These are phyloP conservation scores for Aselliscus stoliczkanus DNA, from an alignment of 2,797 vertebrate species.

Conservation along the genomic window DNA sequence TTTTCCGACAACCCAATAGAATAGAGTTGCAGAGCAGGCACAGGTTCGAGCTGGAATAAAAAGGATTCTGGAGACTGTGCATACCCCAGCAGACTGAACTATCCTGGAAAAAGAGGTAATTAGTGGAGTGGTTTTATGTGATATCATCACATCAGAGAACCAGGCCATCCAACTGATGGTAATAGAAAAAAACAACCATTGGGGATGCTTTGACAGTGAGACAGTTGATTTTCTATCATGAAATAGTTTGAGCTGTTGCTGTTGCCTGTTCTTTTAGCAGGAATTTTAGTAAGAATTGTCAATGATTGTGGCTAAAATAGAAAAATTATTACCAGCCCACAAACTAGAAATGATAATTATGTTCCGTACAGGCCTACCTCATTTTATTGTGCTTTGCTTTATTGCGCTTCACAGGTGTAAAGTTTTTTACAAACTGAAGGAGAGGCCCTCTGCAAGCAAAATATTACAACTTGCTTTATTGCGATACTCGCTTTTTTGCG, in stretches of 20 bases:
- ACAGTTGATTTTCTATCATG: conserved; percentile 76
- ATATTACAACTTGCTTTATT: neutral
- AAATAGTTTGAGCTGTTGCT: conserved; percentile 75
- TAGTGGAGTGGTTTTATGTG: conserved; percentile 45
- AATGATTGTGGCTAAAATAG: conserved; percentile 46
- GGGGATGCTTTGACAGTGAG: conserved; percentile 2
- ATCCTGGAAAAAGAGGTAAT: neutral
- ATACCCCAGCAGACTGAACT: neutral
- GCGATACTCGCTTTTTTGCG: neutral
- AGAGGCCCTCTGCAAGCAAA: neutral
- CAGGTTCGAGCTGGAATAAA: too few species aligned
- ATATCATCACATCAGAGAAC: neutral
- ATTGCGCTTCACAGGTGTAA: neutral
- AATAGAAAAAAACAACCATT: neutral
- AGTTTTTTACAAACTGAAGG: neutral
- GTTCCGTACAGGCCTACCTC: neutral
- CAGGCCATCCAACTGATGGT: conserved; percentile 46
- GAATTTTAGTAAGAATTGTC: conserved; percentile 82
- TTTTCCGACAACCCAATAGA: too few species aligned
- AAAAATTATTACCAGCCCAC: neutral
- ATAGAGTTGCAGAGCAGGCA: too few species aligned
- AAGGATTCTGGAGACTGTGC: too few species aligned
- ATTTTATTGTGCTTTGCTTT: neutral
- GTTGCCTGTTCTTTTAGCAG: conserved; percentile 81
- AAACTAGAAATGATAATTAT: neutral